Percentiles rank a stretch among this genome's conserved stretches.
Conservation (phyloP, 2,888 invertebrate species). For the Stomorhina lunata region DNA sequence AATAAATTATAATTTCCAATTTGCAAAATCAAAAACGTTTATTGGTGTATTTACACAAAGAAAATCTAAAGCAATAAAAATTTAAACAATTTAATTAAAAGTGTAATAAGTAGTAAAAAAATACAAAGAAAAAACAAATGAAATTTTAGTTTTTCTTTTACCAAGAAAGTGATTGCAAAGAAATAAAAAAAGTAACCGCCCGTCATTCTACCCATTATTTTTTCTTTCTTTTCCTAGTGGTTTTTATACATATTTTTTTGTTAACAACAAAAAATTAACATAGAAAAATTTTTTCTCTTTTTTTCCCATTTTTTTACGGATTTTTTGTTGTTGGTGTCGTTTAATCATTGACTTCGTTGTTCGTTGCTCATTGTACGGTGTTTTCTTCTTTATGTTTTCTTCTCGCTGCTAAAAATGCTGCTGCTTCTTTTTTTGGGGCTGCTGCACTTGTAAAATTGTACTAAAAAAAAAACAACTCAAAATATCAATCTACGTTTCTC, state of each 20-base stretch:
- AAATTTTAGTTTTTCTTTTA: constrained; percentile 31
- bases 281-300: constrained; percentile 49
- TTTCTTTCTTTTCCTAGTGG: constrained; percentile 49
- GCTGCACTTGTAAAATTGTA: constrained; percentile 64
- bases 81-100: constrained; percentile 21
- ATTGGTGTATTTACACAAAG: constrained; percentile 28
- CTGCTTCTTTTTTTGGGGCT: constrained; percentile 47
- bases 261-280: constrained; percentile 55
- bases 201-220: constrained; percentile 62
- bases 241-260: constrained; percentile 28
- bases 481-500: constrained; percentile 56
- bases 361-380: constrained; percentile 51
- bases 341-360: constrained; percentile 55
- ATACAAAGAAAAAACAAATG: constrained; percentile 35
- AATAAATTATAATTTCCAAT: constrained; percentile 59
- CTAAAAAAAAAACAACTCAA: constrained; percentile 36
- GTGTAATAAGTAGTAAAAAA: constrained; percentile 48
- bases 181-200: constrained; percentile 62
- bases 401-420: too few relatives aligned
- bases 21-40: constrained; percentile 47
- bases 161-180: constrained; percentile 61
- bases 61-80: constrained; percentile 1
- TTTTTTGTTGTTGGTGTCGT: constrained; percentile 46
- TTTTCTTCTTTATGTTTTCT: constrained; percentile 47
- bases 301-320: constrained; percentile 51